These are phyloP conservation scores for Scaptomyza montana DNA, from an alignment of 1,140 invertebrate genomes.

Conservation along the genomic window DNA sequence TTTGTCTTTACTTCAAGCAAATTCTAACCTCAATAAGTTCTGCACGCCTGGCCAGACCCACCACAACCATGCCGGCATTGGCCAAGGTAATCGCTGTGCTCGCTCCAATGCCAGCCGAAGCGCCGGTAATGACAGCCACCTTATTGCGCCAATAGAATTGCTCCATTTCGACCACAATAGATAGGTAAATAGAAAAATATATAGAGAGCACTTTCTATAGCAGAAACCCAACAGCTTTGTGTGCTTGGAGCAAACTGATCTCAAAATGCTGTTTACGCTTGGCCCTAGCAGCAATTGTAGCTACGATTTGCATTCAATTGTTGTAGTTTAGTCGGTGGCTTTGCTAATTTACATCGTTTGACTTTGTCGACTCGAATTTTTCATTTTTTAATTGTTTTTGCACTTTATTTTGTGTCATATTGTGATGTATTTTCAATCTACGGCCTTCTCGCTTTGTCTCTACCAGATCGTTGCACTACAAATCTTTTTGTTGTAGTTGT, in stretches of 20 bases:
- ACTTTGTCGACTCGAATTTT: constrained; percentile 14
- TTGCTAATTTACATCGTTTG: constrained; percentile 48
- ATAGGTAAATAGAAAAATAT: background rate
- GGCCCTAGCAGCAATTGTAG: background rate
- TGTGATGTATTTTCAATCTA: constrained; percentile 37
- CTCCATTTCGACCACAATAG: constrained; percentile 84
- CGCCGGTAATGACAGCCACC: constrained; percentile 88
- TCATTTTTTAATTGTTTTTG: constrained; percentile 68
- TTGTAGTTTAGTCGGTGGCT: constrained; percentile 13
- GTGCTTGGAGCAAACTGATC: constrained; percentile 44
- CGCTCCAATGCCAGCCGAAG: constrained; percentile 87
- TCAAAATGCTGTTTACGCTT: constrained; percentile 36
- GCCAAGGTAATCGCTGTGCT: constrained; percentile 83
- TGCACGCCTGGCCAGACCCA: constrained; percentile 86
- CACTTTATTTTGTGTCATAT: constrained; percentile 62
- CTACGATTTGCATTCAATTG: constrained; percentile 2
- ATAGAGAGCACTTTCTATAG: background rate
- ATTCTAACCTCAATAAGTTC: constrained; percentile 84
- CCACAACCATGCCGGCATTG: constrained; percentile 85
- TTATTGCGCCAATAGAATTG: constrained; percentile 85
- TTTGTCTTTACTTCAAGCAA: background rate
- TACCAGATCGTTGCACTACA: background rate
- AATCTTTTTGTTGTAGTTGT: background rate
- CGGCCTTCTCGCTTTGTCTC: constrained; percentile 23
- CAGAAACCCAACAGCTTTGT: constrained; percentile 41